Conservation (phyloP, 2,797 vertebrate genomes). For the Sus cebifrons region DNA sequence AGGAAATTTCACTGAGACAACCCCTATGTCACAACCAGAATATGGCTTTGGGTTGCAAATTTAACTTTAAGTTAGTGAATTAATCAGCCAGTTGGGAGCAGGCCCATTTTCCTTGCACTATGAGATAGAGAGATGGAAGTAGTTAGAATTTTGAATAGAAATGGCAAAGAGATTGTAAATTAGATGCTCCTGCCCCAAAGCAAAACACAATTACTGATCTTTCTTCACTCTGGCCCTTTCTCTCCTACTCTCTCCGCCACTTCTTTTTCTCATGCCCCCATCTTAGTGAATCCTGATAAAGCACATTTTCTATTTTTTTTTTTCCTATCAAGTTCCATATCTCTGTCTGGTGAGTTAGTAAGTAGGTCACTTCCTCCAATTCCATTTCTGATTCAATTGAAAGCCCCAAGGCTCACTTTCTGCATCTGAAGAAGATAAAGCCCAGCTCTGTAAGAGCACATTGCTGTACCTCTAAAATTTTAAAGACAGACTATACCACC, state of each 20-base stretch:
- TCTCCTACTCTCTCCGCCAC: not conserved
- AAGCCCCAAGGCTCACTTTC: not conserved
- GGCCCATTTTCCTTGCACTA: not conserved
- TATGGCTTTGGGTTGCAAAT: not conserved
- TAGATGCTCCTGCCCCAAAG: not conserved
- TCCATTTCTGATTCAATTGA: slow-evolving; percentile 48
- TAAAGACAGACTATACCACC: not conserved
- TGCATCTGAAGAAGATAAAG: not conserved
- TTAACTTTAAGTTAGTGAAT: not conserved
- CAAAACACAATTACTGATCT: not conserved
- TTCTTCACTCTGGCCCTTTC: not conserved
- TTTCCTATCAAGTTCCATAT: slow-evolving; percentile 29
- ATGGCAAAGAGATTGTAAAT: not conserved
- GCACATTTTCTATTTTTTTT: slow-evolving; percentile 44
- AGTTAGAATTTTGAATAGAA: slow-evolving; percentile 6
- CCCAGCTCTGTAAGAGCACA: not conserved
- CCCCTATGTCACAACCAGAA: not conserved
- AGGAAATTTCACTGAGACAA: not conserved
- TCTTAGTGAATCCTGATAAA: slow-evolving; percentile 59
- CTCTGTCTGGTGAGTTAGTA: slow-evolving; percentile 50
- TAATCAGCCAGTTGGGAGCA: not conserved
- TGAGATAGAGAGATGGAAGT: not conserved
- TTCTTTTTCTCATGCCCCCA: not conserved
- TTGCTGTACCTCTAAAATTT: not conserved
- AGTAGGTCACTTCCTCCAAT: slow-evolving; percentile 58